Percentiles rank a stretch among this genome's conserved stretches.
Evolutionary conservation across 2,113 vertebrate genomes (phyloP).

Genomic region (Aramus guarauna): DNA sequence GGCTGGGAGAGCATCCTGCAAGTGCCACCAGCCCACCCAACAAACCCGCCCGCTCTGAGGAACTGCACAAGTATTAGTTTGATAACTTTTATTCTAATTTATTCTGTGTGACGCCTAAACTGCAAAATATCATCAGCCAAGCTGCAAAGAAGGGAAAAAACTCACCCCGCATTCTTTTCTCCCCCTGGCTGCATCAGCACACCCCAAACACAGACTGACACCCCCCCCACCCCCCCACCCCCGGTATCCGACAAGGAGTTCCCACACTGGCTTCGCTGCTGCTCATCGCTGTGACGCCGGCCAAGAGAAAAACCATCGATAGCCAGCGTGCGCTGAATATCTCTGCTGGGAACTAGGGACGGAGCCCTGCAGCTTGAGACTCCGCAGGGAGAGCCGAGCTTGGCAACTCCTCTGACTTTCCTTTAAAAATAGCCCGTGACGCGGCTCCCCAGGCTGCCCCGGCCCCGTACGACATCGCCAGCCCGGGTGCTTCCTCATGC

Average conservation of each 20-base stretch:
- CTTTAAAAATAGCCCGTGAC: rapidly evolving
- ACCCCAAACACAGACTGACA: background rate
- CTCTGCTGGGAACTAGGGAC: background rate
- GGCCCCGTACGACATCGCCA: rapidly evolving
- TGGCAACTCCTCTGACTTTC: background rate
- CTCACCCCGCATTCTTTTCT: background rate
- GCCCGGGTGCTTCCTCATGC: rapidly evolving
- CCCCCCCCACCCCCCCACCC: no score
- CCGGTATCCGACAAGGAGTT: background rate
- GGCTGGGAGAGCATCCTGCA: rapidly evolving
- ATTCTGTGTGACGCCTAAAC: rapidly evolving
- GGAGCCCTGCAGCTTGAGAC: background rate
- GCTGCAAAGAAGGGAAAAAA: background rate
- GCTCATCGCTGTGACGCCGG: rapidly evolving
- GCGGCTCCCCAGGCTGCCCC: background rate
- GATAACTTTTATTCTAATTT: no score
- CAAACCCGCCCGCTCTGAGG: background rate
- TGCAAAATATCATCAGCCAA: background rate
- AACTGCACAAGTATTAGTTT: no score
- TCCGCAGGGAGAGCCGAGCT: background rate
- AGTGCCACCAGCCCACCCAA: background rate
- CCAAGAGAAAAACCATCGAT: background rate
- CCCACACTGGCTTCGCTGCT: rapidly evolving
- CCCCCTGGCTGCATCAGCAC: background rate
- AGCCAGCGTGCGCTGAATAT: background rate